Conservation (phyloP, 2,888 invertebrate genomes). For the Pterobdella sp. region DNA sequence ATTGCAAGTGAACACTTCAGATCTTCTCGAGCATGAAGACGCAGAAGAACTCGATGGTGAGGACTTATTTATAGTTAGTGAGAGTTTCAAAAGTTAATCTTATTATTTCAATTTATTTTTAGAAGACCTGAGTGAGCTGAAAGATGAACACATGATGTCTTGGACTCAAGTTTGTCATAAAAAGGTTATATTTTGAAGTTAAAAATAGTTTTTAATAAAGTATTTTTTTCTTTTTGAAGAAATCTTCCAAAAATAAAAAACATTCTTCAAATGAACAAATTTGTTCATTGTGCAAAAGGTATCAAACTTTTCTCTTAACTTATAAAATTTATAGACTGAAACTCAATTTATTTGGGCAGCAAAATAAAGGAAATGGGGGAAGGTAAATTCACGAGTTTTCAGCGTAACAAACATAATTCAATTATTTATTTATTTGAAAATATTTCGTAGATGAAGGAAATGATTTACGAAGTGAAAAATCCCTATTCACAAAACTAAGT, state of each 20-base stretch:
- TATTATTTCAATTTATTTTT: neutral
- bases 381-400: too few relatives aligned
- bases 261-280: neutral
- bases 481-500: neutral
- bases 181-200: neutral
- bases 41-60: neutral
- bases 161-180: neutral
- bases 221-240: neutral
- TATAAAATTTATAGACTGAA: too few relatives aligned
- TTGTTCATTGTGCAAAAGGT: constrained; percentile 6
- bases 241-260: neutral
- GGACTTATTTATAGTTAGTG: too few relatives aligned
- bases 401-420: too few relatives aligned
- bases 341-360: neutral
- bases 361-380: too few relatives aligned
- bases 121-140: constrained; percentile 11
- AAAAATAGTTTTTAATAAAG: too few relatives aligned
- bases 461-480: neutral
- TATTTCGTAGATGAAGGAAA: neutral
- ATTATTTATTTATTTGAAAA: too few relatives aligned
- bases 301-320: too few relatives aligned
- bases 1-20: neutral
- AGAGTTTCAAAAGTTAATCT: too few relatives aligned
- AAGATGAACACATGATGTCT: neutral
- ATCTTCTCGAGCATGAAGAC: neutral